Percentiles rank a stretch among this genome's conserved stretches.
phyloP scores from a whole-genome alignment of 92 coral and sea anemone species.

The Palythoa heliodiscus region DNA sequence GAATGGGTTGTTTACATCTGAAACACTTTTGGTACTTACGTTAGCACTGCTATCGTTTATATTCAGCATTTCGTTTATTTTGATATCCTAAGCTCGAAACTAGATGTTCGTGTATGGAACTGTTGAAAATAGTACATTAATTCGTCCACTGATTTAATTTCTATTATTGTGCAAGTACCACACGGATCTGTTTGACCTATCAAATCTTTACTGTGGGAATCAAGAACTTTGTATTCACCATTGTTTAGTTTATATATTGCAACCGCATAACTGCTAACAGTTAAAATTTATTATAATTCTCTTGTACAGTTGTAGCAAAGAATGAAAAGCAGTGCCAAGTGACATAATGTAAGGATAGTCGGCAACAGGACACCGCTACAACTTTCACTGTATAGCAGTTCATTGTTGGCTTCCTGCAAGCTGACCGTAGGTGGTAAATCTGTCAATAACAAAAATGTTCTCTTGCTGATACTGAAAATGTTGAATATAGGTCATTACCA shows the following conservation, averaged over 20 bases:
- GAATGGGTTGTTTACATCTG: not conserved
- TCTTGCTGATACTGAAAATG: no score
- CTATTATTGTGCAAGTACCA: not conserved
- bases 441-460: no score
- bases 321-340: not conserved
- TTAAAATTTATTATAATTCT: not conserved
- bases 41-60: not conserved
- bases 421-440: no score
- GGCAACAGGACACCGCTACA: no score
- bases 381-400: no score
- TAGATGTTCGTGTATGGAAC: not conserved
- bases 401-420: no score
- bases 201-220: not conserved
- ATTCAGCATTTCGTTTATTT: not conserved
- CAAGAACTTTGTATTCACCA: no score
- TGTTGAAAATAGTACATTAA: not conserved
- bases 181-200: not conserved
- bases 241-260: not conserved
- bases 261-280: not conserved
- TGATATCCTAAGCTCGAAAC: constrained; percentile 15
- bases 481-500: no score
- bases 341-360: no score
- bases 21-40: no score
- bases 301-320: no score
- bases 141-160: not conserved